Conservation (phyloP, 2,797 vertebrate genomes). For the Numenius phaeopus region DNA sequence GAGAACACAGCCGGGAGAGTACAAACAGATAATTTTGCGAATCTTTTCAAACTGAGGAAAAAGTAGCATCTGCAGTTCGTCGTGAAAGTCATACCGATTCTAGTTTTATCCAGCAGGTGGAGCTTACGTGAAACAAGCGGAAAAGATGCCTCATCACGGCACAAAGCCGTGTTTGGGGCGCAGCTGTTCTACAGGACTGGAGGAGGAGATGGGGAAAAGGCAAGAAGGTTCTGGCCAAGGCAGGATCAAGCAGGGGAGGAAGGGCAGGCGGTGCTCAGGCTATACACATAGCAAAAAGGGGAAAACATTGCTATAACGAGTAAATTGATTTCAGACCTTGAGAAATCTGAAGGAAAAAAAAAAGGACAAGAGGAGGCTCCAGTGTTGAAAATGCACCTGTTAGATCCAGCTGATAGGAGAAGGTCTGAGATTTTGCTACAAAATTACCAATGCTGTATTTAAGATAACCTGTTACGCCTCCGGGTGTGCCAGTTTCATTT, state of each 20-base stretch:
- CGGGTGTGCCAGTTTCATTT: not conserved
- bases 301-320: not conserved
- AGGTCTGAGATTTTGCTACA: not conserved
- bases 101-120: conserved; percentile 54
- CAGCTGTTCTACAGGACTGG: not conserved
- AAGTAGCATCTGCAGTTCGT: not conserved
- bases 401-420: not conserved
- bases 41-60: not conserved
- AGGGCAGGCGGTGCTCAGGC: not conserved
- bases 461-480: not conserved
- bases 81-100: not conserved
- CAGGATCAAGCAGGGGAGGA: not conserved
- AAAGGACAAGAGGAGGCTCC: not conserved
- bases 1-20: not conserved
- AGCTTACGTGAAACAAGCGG: conserved; percentile 30
- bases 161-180: not conserved
- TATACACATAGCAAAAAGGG: not conserved
- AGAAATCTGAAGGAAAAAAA: not conserved
- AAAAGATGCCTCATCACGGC: not conserved
- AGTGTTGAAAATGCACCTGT: not conserved
- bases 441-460: not conserved
- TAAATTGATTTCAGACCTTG: not conserved
- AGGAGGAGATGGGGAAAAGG: not conserved
- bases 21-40: not conserved
- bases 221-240: not conserved